Conservation (phyloP, 2,888 invertebrate species). For the Flabesymbios commensalis region DNA sequence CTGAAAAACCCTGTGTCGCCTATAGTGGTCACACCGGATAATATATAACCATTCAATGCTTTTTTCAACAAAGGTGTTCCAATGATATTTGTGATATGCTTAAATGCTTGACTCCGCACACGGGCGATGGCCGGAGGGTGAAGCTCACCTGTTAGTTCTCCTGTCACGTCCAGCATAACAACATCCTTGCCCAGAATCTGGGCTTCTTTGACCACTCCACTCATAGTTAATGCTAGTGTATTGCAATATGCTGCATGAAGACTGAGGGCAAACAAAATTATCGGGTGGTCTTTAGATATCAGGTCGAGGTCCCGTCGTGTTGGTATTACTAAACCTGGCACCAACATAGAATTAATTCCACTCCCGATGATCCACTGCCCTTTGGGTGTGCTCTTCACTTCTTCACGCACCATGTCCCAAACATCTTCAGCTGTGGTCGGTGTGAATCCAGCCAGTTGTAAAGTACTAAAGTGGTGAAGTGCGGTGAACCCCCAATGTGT, state of each 20-base stretch:
- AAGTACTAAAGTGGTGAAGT: not conserved
- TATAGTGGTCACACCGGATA: not conserved
- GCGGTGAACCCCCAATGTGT: not conserved
- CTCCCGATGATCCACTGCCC: not conserved
- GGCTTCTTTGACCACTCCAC: not conserved
- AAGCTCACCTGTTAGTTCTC: too few relatives aligned
- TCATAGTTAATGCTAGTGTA: not conserved
- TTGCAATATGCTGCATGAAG: not conserved
- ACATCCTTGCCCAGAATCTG: not conserved
- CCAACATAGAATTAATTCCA: not conserved
- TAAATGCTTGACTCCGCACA: not conserved
- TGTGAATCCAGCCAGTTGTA: not conserved
- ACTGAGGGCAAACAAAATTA: not conserved
- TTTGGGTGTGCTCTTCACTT: not conserved
- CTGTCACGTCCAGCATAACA: too few relatives aligned
- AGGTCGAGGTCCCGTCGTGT: not conserved
- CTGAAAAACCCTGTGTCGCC: not conserved
- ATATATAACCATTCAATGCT: not conserved
- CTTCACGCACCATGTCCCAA: not conserved
- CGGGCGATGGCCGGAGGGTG: too few relatives aligned
- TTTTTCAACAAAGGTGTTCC: too few relatives aligned
- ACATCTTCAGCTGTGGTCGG: not conserved
- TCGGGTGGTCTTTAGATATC: not conserved
- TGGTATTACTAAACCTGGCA: not conserved
- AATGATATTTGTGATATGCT: too few relatives aligned